Base-by-base conservation (phyloP, 1,140 invertebrate species). In the Lordiphosa stackelbergi region DNA sequence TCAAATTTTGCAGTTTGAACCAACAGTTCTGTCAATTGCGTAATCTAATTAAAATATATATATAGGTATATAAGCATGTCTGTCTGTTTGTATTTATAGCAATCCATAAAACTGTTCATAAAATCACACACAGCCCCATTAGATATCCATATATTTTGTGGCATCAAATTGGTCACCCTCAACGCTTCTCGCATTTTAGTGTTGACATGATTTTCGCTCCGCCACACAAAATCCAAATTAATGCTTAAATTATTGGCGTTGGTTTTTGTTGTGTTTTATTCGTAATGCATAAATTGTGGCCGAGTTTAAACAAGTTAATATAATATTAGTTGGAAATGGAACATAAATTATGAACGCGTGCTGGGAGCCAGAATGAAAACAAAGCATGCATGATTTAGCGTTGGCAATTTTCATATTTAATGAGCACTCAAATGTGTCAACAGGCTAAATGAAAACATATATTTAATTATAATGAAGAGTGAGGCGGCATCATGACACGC, bases 391-490 rank as follows among this genome's bases (percentile, higher is more conserved):
- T 83, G 75, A 81, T 83, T 81, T 81, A 83, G 68, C 61, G 42
- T 51, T 54, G 45, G 72, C 54, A 54, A 73, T 83, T 83, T 83
- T 52, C 69, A 81, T 72, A 78, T 81, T 81, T 84, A 77, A 83
- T 81, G 77, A 84, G 77, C 77, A 81, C 72, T 81, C 77, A 77
- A 68, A 83, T 84, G 77, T 81, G 77, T 81, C 77, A 81, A 83
- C 77, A 84, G 57, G 64, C 77, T 73, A 83, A 83, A 73, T 81
- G 77, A 58, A 69, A 81, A 81, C 77, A 72, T 84, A 73, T 84
- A 73, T 81, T 81, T 81, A 81, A 81, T 81, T 81, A 81, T 69
- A 56, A 7, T 71, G 68, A 72, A 62, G 52, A 53, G 66, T 72
- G 60, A 56, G 55, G 22, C 13, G 47, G 53, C 59, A 59, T 64